Evolutionary conservation across 2,113 vertebrate species (phyloP), one percentile per base, ranked within the genome.

Genomic region (Vireo altiloquus): DNA sequence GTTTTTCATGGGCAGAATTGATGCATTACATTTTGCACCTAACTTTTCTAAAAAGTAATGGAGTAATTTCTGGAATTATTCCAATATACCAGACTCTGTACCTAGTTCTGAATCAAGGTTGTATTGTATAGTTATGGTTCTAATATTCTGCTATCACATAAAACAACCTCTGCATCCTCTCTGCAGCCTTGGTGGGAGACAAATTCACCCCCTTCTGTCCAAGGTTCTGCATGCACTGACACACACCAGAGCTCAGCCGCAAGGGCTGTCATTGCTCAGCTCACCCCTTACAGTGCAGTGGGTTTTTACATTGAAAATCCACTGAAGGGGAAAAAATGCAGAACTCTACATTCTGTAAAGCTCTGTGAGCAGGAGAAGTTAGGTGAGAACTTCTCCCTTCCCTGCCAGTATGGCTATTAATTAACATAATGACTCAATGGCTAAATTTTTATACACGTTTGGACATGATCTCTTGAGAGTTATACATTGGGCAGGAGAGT

Each of bases 11-110:
- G 56, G 71, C 68, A 86, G 76, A 83, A 93, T 4, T 75, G 79
- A 92, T 93, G 61, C 40, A 75, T 81, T 81, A 33, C n/a, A 8
- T 75, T 92, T 84, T 71, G 37, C 86, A 24, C n/a, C 15, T 18
- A 78, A 2, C n/a, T 61, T 89, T 88, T 88, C 39, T 81, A 30
- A 95, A 94, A 88, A 52, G 69, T 5, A 54, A 23, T n/a, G 40
- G 27, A 50, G 6, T 56, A 3, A 60, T 90, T 94, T 94, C 47
- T 89, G 60, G 90, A 92, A 86, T 83, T 68, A 70, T 86, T 90
- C 42, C 79, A 75, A 11, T 49, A 53, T 59, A 68, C 39, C 25
- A 92, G 49, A n/a, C 24, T 27, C 11, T 64, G 33, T 52, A 68
- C 42, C 53, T 69, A 19, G 49, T 44, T 95, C 83, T 91, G 50